A percentile compares a stretch with the other conserved stretches of the same genome.
Conservation (phyloP, 2,888 invertebrate species). For the Lepidocyrtinus sp. region DNA sequence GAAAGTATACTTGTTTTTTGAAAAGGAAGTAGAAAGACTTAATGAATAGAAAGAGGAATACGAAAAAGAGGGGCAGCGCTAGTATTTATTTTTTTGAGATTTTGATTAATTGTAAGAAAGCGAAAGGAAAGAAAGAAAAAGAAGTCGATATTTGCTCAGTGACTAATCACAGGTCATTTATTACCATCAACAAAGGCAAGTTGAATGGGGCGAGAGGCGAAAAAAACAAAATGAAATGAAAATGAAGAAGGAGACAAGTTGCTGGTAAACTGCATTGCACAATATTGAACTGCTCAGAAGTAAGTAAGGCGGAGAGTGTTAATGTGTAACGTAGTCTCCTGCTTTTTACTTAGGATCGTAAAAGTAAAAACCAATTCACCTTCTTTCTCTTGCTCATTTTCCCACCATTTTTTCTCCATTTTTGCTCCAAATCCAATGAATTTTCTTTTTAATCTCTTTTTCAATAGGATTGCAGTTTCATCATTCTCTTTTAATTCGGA, state of each 20-base stretch:
- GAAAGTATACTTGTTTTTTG: not conserved
- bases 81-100: slow-evolving; percentile 19
- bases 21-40: slow-evolving; percentile 17
- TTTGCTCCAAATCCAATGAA: not conserved
- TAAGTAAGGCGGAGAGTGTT: not conserved
- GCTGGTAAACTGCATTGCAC: slow-evolving; percentile 2
- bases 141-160: slow-evolving; percentile 38
- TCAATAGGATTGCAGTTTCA: not conserved
- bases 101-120: slow-evolving; percentile 52
- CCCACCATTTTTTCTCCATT: slow-evolving; percentile 12
- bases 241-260: slow-evolving; percentile 8
- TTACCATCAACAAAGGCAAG: slow-evolving; percentile 47
- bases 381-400: slow-evolving; percentile 5
- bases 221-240: slow-evolving; percentile 6
- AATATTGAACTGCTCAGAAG: not conserved
- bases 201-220: not conserved
- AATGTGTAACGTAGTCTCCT: not conserved
- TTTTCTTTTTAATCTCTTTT: not conserved
- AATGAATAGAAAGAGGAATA: slow-evolving; percentile 12
- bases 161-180: slow-evolving; percentile 59
- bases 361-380: slow-evolving; percentile 18
- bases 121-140: slow-evolving; percentile 20
- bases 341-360: not conserved
- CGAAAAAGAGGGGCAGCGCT: not conserved
- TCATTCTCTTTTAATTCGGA: not conserved